These are phyloP conservation scores for Nymphalis polychloros DNA, from an alignment of 2,888 invertebrate genomes.

Conservation along the genomic window DNA sequence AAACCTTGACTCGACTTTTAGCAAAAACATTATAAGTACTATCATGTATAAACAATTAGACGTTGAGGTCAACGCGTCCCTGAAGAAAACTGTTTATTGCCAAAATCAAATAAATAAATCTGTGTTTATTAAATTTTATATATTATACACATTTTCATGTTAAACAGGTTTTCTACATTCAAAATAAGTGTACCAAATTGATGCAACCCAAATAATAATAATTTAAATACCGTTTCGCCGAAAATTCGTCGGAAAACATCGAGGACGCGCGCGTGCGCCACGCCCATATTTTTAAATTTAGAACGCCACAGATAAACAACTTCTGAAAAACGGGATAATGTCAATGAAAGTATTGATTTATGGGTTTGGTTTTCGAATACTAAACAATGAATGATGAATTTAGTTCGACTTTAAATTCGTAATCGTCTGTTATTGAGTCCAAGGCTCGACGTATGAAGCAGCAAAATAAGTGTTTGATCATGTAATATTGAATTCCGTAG, in stretches of 20 bases:
- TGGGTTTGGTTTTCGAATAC: conserved; percentile 4
- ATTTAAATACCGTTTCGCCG: neutral
- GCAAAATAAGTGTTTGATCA: neutral
- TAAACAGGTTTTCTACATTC: neutral
- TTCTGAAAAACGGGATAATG: conserved; percentile 12
- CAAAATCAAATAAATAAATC: neutral
- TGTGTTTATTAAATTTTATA: neutral
- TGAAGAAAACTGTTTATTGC: neutral
- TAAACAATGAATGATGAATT: conserved; percentile 4
- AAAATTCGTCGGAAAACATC: conserved; percentile 8
- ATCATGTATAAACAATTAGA: conserved; percentile 4
- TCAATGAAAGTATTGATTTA: conserved; percentile 12
- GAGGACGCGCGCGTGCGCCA: conserved; percentile 12
- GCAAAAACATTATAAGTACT: conserved; percentile 3
- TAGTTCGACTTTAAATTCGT: conserved; percentile 7
- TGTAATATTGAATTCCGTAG: neutral
- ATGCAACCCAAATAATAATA: conserved; percentile 9
- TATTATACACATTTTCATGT: neutral
- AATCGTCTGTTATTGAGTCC: conserved; percentile 6
- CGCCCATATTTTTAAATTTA: conserved; percentile 22
- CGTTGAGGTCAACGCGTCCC: neutral
- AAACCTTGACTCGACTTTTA: neutral
- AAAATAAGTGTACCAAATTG: conserved; percentile 2
- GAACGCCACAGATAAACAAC: conserved; percentile 8
- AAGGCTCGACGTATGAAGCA: conserved; percentile 1